phyloP scores from a whole-genome alignment of 2,113 vertebrate species.

The Dasyornis broadbenti region DNA sequence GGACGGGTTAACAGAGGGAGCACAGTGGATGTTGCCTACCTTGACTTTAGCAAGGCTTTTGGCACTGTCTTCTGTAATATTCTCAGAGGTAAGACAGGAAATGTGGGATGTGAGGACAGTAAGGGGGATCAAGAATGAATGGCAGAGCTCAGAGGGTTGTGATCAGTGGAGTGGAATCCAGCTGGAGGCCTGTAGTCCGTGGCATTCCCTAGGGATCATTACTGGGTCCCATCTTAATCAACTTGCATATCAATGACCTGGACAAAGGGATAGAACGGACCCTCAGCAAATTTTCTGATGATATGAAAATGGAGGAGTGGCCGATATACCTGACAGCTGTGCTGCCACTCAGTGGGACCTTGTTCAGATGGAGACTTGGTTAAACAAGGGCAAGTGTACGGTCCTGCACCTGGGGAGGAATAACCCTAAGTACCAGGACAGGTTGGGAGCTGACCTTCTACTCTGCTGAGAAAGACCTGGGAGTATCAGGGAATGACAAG shows the following conservation, averaged over 20 bases:
- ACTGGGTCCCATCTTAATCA: background rate
- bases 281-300: background rate
- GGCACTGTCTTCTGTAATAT: background rate
- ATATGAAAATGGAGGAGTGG: too few species aligned
- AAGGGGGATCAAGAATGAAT: background rate
- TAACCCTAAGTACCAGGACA: background rate
- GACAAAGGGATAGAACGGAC: background rate
- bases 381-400: background rate
- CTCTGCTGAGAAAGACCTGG: background rate
- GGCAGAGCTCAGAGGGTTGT: background rate
- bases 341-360: background rate
- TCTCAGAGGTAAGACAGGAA: fast-evolving
- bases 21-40: too few species aligned
- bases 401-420: background rate
- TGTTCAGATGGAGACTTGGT: background rate
- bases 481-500: background rate
- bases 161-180: background rate
- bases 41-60: background rate
- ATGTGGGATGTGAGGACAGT: background rate
- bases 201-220: background rate
- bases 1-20: background rate
- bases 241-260: background rate
- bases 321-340: background rate
- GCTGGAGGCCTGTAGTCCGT: background rate
- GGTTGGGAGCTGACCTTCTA: background rate